A percentile compares a stretch with the other conserved stretches of the same genome.
These are phyloP conservation scores for Horisme vitalbata DNA, from an alignment of 2,888 invertebrate species.

Conservation along the genomic window DNA sequence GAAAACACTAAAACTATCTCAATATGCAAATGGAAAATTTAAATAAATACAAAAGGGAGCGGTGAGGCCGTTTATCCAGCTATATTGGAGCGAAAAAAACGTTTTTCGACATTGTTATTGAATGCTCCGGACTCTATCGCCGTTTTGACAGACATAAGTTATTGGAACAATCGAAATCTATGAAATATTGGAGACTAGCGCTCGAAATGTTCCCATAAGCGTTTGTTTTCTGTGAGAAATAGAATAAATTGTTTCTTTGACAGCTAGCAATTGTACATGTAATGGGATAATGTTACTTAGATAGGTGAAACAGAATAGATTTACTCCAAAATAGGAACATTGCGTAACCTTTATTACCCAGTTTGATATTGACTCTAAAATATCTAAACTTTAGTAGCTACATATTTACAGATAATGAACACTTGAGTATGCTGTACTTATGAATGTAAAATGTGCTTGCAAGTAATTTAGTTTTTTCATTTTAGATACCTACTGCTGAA, in stretches of 20 bases:
- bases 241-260: constrained; percentile 29
- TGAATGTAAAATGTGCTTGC: too few relatives aligned
- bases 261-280: constrained; percentile 12
- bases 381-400: too few relatives aligned
- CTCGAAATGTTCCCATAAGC: constrained; percentile 39
- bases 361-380: too few relatives aligned
- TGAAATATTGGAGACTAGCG: constrained; percentile 56
- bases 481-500: too few relatives aligned
- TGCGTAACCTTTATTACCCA: too few relatives aligned
- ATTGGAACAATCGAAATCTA: constrained; percentile 53
- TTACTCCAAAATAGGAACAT: background rate
- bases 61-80: constrained; percentile 35
- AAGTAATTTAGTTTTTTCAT: too few relatives aligned
- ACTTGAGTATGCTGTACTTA: too few relatives aligned
- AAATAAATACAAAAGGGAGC: constrained; percentile 42
- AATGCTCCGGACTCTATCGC: constrained; percentile 45
- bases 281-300: background rate
- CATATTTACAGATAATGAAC: too few relatives aligned
- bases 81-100: constrained; percentile 35
- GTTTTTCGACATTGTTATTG: constrained; percentile 37
- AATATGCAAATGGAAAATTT: constrained; percentile 44
- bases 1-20: constrained; percentile 40
- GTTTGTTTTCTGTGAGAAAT: constrained; percentile 36
- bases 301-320: background rate
- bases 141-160: constrained; percentile 57